phyloP scores from a whole-genome alignment of 2,888 invertebrate species.

The Dasysyrphus tricinctus region DNA sequence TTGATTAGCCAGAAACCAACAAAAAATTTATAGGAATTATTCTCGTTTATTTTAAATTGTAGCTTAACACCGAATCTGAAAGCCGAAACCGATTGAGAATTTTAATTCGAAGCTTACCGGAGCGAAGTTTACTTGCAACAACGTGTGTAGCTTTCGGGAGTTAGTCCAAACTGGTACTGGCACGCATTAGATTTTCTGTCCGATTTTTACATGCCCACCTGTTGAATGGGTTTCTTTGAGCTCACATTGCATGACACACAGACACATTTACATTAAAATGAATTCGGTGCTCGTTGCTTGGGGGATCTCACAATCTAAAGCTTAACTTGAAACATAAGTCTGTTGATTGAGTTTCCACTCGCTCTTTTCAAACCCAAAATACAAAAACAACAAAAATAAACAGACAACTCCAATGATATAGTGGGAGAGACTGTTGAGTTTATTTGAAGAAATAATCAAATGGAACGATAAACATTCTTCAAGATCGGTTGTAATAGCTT shows the following conservation, averaged over 20 bases:
- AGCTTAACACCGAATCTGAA: background rate
- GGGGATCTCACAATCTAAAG: background rate
- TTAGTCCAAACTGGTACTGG: slow-evolving; percentile 70
- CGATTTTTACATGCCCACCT: slow-evolving; percentile 62
- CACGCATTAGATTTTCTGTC: slow-evolving; percentile 66
- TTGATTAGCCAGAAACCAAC: slow-evolving; percentile 12
- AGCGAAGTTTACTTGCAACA: background rate
- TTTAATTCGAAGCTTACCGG: slow-evolving; percentile 22
- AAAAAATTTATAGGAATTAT: background rate
- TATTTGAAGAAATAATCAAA: slow-evolving; percentile 10
- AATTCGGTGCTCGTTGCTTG: background rate
- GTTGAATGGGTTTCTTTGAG: slow-evolving; percentile 69
- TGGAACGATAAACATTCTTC: background rate
- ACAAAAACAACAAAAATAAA: background rate
- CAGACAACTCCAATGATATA: background rate
- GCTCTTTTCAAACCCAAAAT: background rate
- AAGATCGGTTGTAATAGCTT: background rate
- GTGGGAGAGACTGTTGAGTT: slow-evolving; percentile 19
- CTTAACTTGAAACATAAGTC: slow-evolving; percentile 25
- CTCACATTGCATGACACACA: slow-evolving; percentile 39
- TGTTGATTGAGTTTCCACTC: slow-evolving; percentile 11
- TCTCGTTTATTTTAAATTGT: background rate
- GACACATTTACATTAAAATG: slow-evolving; percentile 18
- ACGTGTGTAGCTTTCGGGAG: slow-evolving; percentile 53
- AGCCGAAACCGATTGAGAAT: slow-evolving; percentile 4